A percentile compares a stretch with the other conserved stretches of the same genome.
Conservation (phyloP, 2,888 invertebrate genomes). For the Leptinotarsa peninsularis region DNA sequence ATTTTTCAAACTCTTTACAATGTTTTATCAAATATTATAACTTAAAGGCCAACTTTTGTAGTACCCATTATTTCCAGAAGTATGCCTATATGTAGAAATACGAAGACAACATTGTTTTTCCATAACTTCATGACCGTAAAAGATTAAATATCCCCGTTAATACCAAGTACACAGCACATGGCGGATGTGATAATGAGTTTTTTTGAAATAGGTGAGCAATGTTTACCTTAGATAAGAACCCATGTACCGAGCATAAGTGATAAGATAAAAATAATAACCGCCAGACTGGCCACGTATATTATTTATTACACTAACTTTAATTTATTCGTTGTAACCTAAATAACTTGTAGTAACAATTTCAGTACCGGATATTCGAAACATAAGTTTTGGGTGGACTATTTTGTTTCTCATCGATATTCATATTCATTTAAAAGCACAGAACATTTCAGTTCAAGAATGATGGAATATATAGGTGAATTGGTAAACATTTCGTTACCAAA, state of each 20-base stretch:
- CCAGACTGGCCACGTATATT: slow-evolving; percentile 52
- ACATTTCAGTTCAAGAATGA: too few relatives aligned
- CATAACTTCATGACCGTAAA: slow-evolving; percentile 13
- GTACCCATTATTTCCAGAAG: neutral
- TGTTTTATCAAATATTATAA: too few relatives aligned
- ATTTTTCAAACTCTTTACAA: too few relatives aligned
- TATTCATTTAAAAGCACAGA: too few relatives aligned
- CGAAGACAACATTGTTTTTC: neutral
- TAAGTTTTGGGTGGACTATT: neutral
- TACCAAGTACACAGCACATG: slow-evolving; percentile 34
- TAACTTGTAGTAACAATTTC: slow-evolving; percentile 26
- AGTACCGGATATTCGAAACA: slow-evolving; percentile 5
- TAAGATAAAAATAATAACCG: slow-evolving; percentile 58
- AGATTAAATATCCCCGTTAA: slow-evolving; percentile 27
- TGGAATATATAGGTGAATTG: too few relatives aligned
- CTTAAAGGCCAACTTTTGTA: too few relatives aligned
- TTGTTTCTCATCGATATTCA: neutral
- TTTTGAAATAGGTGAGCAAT: slow-evolving; percentile 58
- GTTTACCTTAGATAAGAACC: slow-evolving; percentile 58
- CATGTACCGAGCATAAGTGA: slow-evolving; percentile 55
- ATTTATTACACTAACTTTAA: slow-evolving; percentile 45
- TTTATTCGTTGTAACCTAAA: slow-evolving; percentile 44
- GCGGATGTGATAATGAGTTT: slow-evolving; percentile 47
- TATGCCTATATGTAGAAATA: neutral
- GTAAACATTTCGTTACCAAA: too few relatives aligned